Evolutionary conservation across 1,140 invertebrate species (phyloP).

Genomic region (Drosophila sturtevanti): DNA sequence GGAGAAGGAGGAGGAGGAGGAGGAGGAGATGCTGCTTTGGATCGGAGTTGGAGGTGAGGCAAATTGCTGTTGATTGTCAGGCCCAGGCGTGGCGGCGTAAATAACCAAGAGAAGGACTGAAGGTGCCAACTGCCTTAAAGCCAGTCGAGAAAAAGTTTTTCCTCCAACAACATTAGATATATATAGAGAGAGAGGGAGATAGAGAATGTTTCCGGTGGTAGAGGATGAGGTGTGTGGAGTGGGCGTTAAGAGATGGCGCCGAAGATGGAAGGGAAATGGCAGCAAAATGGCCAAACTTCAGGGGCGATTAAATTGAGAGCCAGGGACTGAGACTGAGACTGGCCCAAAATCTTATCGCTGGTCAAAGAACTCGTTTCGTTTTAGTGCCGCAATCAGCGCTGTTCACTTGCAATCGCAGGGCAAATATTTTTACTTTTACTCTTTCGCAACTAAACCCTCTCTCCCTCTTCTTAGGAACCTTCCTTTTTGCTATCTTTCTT

Average conservation of each 20-base stretch:
- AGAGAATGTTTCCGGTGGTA: no score
- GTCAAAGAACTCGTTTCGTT: slow-evolving; percentile 69
- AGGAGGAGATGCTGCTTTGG: no score
- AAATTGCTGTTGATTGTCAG: slow-evolving; percentile 74
- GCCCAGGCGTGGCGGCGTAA: slow-evolving; percentile 53
- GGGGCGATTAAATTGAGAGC: slow-evolving; percentile 61
- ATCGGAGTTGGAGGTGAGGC: slow-evolving; percentile 35
- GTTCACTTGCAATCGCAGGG: slow-evolving; percentile 75
- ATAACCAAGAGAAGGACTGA: slow-evolving; percentile 58
- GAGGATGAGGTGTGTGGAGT: no score
- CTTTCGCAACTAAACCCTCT: slow-evolving; percentile 37
- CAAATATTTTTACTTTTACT: slow-evolving; percentile 79
- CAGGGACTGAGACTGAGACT: neutral
- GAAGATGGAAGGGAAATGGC: neutral
- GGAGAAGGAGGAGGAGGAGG: no score
- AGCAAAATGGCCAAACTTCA: slow-evolving; percentile 64
- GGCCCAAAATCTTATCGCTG: slow-evolving; percentile 62
- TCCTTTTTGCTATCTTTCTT: no score
- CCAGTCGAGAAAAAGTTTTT: slow-evolving; percentile 52
- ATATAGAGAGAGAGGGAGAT: slow-evolving; percentile 29
- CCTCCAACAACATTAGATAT: slow-evolving; percentile 51
- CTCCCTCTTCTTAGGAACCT: neutral
- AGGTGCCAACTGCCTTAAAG: slow-evolving; percentile 72
- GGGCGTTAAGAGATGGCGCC: neutral
- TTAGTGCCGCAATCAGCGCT: slow-evolving; percentile 77